phyloP scores from a whole-genome alignment of 2,113 vertebrate genomes.

The Rhipidura dahli region DNA sequence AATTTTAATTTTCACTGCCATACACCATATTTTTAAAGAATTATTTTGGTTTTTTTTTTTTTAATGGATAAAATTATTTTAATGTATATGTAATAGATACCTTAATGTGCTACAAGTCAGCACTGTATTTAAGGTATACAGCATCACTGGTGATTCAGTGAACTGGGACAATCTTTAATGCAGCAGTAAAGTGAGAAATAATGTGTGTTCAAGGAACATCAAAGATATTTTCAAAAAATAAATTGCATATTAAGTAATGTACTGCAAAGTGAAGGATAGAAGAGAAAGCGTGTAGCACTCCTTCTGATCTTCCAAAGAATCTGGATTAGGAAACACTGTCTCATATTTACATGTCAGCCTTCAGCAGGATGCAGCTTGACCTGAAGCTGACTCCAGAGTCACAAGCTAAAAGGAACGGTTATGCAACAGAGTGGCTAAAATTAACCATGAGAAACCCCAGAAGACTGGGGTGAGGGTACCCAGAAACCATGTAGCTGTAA shows the following conservation, averaged over 20 bases:
- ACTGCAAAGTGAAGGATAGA: background rate
- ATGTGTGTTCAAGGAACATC: background rate
- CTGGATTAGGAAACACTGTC: background rate
- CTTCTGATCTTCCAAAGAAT: background rate
- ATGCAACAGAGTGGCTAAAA: constrained; percentile 56
- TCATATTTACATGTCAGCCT: constrained; percentile 36
- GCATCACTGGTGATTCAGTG: background rate
- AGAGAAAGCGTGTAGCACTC: background rate
- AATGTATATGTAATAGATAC: background rate
- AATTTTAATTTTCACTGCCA: background rate
- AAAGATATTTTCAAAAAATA: background rate
- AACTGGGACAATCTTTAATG: background rate
- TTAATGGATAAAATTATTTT: background rate
- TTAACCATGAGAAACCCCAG: constrained; percentile 12
- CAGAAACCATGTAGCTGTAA: background rate
- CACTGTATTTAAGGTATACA: background rate
- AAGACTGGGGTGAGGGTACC: constrained; percentile 14
- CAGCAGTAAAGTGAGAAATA: background rate
- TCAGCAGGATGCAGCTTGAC: constrained; percentile 36
- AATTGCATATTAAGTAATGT: background rate
- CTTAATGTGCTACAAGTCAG: background rate
- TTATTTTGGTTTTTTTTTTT: background rate
- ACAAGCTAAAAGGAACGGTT: constrained; percentile 51
- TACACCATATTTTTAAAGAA: background rate
- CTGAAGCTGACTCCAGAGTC: constrained; percentile 46